Conservation (phyloP, 2,888 invertebrate genomes). For the Polydrusus cervinus region DNA sequence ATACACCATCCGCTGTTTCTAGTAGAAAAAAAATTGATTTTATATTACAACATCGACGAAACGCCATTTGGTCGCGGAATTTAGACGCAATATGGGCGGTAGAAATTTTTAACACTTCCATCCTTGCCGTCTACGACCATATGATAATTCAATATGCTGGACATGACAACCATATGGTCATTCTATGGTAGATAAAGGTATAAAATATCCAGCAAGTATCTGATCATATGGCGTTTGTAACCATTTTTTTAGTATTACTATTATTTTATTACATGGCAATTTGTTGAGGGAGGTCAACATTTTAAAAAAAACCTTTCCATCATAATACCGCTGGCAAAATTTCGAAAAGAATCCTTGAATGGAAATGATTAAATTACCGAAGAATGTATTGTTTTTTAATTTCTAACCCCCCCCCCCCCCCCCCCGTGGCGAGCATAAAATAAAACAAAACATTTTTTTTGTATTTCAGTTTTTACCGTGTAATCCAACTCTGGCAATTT, state of each 20-base stretch:
- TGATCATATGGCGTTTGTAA: slow-evolving; percentile 2
- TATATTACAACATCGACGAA: not conserved
- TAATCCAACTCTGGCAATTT: too few relatives aligned
- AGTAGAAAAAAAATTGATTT: too few relatives aligned
- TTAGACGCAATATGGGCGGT: slow-evolving; percentile 26
- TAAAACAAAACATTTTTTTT: too few relatives aligned
- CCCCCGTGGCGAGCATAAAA: too few relatives aligned
- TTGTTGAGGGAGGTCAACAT: not conserved
- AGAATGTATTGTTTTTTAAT: too few relatives aligned
- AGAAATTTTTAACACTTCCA: slow-evolving; percentile 29
- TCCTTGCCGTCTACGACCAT: slow-evolving; percentile 26
- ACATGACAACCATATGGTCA: slow-evolving; percentile 31
- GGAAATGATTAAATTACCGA: too few relatives aligned
- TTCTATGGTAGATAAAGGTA: slow-evolving; percentile 19
- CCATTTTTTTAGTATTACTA: not conserved
- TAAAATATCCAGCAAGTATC: not conserved
- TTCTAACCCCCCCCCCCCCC: too few relatives aligned
- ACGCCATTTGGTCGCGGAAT: slow-evolving; percentile 26
- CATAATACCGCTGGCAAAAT: too few relatives aligned
- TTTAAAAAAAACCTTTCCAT: too few relatives aligned
- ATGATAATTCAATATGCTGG: slow-evolving; percentile 28
- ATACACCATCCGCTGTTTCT: too few relatives aligned
- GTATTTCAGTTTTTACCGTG: too few relatives aligned
- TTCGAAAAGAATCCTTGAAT: too few relatives aligned
- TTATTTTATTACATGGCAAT: not conserved